Percentiles rank a stretch among this genome's conserved stretches.
Conservation (phyloP, 2,888 invertebrate genomes). For the Idaea biselata region DNA sequence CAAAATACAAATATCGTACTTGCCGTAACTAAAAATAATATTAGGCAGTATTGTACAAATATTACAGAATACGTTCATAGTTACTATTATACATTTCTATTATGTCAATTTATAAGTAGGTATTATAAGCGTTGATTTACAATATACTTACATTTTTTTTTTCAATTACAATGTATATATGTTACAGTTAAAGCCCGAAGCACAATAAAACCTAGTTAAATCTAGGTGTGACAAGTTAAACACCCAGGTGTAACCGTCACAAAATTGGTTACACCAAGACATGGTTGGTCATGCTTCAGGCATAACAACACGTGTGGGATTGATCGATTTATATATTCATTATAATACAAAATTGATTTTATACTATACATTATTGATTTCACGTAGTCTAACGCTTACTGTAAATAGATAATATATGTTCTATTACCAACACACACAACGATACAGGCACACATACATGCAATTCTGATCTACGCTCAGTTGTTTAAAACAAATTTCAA, state of each 20-base stretch:
- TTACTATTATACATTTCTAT: background rate
- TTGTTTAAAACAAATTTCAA: background rate
- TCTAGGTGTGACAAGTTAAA: no score
- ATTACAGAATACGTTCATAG: background rate
- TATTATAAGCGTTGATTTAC: background rate
- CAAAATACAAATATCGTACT: background rate
- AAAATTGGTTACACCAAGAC: background rate
- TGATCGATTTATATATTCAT: background rate
- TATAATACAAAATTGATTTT: background rate
- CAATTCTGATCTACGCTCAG: background rate
- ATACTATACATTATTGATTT: background rate
- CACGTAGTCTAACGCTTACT: background rate
- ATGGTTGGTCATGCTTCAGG: background rate
- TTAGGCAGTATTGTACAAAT: background rate
- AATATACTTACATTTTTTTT: background rate
- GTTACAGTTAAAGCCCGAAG: background rate
- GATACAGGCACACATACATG: background rate
- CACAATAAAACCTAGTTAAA: background rate
- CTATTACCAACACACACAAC: background rate
- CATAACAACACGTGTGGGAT: background rate
- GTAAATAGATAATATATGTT: background rate
- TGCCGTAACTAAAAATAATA: background rate
- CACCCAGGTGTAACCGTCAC: no score
- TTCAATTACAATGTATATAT: background rate
- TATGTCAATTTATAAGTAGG: background rate